Percentiles rank a stretch among this genome's conserved stretches.
Conservation (phyloP, 2,113 vertebrate species). For the Melanerpes aurifrons region DNA sequence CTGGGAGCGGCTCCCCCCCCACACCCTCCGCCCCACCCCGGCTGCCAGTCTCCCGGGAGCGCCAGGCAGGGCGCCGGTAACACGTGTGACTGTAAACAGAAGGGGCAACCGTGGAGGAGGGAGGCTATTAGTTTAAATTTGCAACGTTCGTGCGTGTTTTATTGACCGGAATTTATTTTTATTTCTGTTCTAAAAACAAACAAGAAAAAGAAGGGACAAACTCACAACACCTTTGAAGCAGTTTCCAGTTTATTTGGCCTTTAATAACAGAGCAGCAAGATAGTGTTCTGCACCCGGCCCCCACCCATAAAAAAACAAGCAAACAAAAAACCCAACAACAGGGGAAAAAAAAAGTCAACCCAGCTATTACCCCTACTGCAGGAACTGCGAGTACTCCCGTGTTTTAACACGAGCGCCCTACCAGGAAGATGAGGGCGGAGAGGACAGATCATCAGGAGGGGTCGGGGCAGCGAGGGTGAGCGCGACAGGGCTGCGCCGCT, state of each 20-base stretch:
- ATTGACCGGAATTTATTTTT: not conserved
- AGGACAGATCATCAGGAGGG: not conserved
- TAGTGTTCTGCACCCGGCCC: not conserved
- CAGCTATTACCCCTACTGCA: not conserved
- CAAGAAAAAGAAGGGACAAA: not conserved
- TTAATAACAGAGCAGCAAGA: not conserved
- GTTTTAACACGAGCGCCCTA: not conserved
- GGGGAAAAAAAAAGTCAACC: not conserved
- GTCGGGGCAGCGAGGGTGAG: not conserved
- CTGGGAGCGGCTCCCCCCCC: not conserved
- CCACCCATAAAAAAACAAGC: not conserved
- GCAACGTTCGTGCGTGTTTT: not conserved
- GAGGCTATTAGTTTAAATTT: not conserved
- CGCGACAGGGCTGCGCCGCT: not conserved
- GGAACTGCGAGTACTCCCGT: not conserved
- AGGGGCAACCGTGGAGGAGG: not conserved
- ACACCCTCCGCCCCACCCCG: not conserved
- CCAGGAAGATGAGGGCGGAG: not conserved
- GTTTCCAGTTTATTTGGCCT: not conserved
- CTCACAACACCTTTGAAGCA: not conserved
- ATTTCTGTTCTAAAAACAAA: not conserved
- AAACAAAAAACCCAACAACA: too few relatives aligned
- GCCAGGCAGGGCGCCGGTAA: not conserved
- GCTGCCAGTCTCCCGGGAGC: not conserved
- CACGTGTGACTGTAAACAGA: constrained; percentile 11